These are phyloP conservation scores for Resseliella maxima DNA, from an alignment of 2,888 invertebrate genomes.

Conservation along the genomic window DNA sequence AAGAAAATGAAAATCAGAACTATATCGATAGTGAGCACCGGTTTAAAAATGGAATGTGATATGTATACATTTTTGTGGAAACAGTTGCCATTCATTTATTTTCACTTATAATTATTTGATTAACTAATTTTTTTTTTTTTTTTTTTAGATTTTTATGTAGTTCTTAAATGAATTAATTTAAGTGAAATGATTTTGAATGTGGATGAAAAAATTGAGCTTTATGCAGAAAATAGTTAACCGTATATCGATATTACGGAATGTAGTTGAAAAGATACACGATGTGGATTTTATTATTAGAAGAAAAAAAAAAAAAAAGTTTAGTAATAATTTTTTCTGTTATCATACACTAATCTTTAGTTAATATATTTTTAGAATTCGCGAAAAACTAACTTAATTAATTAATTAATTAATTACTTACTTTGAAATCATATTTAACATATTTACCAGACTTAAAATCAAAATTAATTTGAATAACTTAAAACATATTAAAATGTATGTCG, in stretches of 20 bases:
- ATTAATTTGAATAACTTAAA: neutral
- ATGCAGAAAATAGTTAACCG: neutral
- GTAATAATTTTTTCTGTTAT: no score
- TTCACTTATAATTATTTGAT: neutral
- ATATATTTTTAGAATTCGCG: no score
- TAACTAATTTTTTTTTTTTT: neutral
- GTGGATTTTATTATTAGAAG: no score
- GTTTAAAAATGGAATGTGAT: constrained; percentile 54
- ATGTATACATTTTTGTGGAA: constrained; percentile 54
- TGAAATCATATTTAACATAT: neutral
- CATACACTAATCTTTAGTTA: no score
- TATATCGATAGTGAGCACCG: constrained; percentile 21
- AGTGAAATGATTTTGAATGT: no score
- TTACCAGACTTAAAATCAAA: neutral
- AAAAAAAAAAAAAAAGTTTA: no score
- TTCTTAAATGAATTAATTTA: neutral
- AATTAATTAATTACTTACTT: neutral
- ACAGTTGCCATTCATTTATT: constrained; percentile 53
- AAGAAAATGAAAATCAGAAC: neutral
- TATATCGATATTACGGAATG: no score
- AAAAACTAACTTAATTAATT: constrained; percentile 36
- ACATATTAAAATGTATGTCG: neutral
- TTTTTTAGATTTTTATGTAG: neutral
- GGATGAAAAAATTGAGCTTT: constrained; percentile 1
- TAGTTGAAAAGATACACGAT: no score